Evolutionary conservation across 2,113 vertebrate genomes (phyloP).

Genomic region (Eudyptes chrysolophus): DNA sequence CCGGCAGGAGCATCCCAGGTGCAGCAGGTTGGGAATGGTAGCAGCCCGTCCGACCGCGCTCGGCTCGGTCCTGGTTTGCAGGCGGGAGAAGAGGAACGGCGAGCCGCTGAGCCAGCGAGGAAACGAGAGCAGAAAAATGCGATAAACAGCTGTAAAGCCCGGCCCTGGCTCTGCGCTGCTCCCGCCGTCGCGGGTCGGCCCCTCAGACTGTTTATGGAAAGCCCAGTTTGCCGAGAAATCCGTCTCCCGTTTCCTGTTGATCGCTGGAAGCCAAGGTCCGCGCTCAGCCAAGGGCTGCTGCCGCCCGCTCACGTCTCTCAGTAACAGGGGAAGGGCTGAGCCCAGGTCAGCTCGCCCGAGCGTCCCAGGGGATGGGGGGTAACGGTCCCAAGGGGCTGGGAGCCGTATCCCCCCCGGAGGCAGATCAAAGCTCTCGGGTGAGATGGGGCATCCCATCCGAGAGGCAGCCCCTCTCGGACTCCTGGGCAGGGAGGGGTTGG

Average conservation of each 20-base stretch:
- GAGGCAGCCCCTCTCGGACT: neutral
- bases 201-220: slow-evolving; percentile 71
- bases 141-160: slow-evolving; percentile 57
- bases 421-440: neutral
- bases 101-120: neutral
- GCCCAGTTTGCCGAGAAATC: slow-evolving; percentile 67
- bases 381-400: accelerated
- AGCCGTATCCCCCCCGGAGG: accelerated
- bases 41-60: accelerated
- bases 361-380: accelerated
- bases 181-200: slow-evolving; percentile 50
- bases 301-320: neutral
- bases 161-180: slow-evolving; percentile 14
- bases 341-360: accelerated
- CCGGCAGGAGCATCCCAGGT: neutral
- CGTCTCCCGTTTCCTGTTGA: slow-evolving; percentile 71
- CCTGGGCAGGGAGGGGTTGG: accelerated
- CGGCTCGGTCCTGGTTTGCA: accelerated
- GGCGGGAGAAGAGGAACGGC: neutral
- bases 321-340: neutral
- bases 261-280: slow-evolving; percentile 48
- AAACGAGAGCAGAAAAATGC: slow-evolving; percentile 39
- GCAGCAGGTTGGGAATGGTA: neutral
- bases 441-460: neutral
- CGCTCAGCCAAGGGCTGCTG: slow-evolving; percentile 1